Evolutionary conservation across 2,113 vertebrate species (phyloP).

Genomic region (Xyliphius kryptos): DNA sequence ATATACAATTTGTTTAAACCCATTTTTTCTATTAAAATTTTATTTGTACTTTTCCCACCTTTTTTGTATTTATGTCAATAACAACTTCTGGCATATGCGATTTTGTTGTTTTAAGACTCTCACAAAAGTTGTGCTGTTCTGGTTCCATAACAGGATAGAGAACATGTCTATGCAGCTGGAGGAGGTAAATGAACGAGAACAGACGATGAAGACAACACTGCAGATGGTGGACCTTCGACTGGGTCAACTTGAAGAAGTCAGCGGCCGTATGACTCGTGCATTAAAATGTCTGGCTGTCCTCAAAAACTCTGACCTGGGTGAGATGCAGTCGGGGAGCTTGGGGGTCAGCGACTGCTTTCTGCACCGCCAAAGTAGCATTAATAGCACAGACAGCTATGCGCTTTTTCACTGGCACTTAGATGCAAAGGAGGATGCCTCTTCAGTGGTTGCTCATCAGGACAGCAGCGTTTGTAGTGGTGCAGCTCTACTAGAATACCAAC

Average conservation of each 20-base stretch:
- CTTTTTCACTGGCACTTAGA: constrained; percentile 73
- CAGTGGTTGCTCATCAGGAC: too few relatives aligned
- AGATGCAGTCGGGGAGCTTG: constrained; percentile 70
- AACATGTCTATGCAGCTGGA: constrained; percentile 97
- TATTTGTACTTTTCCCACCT: too few relatives aligned
- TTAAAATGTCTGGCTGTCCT: constrained; percentile 84
- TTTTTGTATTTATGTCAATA: too few relatives aligned
- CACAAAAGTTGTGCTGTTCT: neutral
- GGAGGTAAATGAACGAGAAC: constrained; percentile 92
- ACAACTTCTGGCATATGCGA: too few relatives aligned
- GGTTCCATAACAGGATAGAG: constrained; percentile 76
- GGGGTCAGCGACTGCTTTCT: constrained; percentile 78
- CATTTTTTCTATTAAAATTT: too few relatives aligned
- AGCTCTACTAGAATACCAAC: too few relatives aligned
- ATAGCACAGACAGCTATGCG: constrained; percentile 83
- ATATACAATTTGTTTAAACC: too few relatives aligned
- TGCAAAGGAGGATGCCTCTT: constrained; percentile 35
- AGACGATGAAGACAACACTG: constrained; percentile 92
- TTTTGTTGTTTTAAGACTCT: too few relatives aligned
- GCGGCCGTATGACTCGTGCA: constrained; percentile 78
- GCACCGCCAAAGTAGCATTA: constrained; percentile 79
- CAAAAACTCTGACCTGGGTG: constrained; percentile 73
- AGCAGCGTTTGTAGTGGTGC: too few relatives aligned
- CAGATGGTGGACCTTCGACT: constrained; percentile 92
- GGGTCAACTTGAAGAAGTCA: constrained; percentile 85